Base-by-base conservation (phyloP, 53 echinoderm and acorn worm species). In the Hippasteria phrygiana region DNA sequence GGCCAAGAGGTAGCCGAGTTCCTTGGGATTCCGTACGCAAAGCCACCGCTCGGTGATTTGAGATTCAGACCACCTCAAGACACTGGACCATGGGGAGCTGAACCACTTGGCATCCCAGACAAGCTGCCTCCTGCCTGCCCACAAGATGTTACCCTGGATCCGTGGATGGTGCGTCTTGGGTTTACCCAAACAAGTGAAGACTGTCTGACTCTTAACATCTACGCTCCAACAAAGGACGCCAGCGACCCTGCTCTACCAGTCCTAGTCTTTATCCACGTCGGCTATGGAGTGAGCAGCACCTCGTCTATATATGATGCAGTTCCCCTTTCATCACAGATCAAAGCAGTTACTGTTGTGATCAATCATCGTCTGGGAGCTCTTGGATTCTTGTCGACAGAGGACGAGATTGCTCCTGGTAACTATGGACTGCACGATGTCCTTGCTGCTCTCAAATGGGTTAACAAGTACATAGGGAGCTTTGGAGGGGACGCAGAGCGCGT, bases 291-390 rank as follows among this genome's bases (percentile, higher is more conserved):
- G 32, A 3, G n/a, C 56, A 41, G 79, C n/a, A 82, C 83, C 9
- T 79, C 80, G 20, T 71, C 56, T 3, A 37, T 12, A 33, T 55
- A 79, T 3, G 79, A 79, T 55, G 92, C 83, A 7, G 48, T 74
- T 34, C 69, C 56, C 1, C 84, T 95, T 11, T 82, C 95, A 81
- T 89, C 90, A 1, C 81, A 88, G 16, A 76, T 87, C 0, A 45
- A 90, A 12, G 88, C 90, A 35, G 71, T 92, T 1, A 88, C 90
- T 17, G 95, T 95, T 41, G 88, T 92, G 2, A 50, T 92, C 12
- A 92, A 92, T 48, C 88, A 95, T 70, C 92, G 95, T 33, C 62
- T 95, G 0, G 95, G 92, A 48, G 90, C 95, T 32, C 77, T 95
- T 33, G 95, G 95, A 47, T 95, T 90, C 39, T 32, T 95, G 31